These are phyloP conservation scores for Lophura nycthemera DNA, from an alignment of 2,113 vertebrate genomes.

Conservation along the genomic window DNA sequence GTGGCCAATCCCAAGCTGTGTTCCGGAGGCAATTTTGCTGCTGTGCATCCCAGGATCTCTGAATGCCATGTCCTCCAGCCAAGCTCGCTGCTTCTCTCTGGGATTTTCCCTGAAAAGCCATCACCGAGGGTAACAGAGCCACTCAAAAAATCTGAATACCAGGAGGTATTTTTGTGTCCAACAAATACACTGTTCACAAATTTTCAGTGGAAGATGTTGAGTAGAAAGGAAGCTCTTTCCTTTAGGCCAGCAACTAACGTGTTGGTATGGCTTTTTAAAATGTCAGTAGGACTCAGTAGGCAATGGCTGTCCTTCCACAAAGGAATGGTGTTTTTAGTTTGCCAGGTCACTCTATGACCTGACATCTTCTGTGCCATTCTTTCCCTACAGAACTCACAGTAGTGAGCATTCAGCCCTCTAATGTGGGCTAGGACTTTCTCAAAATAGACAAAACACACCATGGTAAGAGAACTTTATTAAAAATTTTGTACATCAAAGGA, in stretches of 20 bases:
- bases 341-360: neutral
- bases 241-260: neutral
- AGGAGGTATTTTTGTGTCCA: neutral
- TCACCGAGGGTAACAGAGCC: neutral
- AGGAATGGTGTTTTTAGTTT: neutral
- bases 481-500: constrained; percentile 78
- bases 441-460: neutral
- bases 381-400: neutral
- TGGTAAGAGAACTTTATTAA: constrained; percentile 76
- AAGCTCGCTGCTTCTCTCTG: neutral
- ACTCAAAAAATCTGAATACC: neutral
- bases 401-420: neutral
- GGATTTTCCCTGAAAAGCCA: neutral
- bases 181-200: neutral
- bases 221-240: neutral
- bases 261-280: neutral
- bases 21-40: neutral
- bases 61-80: neutral
- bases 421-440: neutral
- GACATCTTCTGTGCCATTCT: neutral
- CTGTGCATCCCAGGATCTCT: neutral
- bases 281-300: neutral
- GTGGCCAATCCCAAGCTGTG: neutral
- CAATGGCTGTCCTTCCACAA: neutral
- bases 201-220: neutral